Percentiles rank a stretch among this genome's conserved stretches.
Conservation (phyloP, 2,797 vertebrate genomes). For the Perodicticus potto region DNA sequence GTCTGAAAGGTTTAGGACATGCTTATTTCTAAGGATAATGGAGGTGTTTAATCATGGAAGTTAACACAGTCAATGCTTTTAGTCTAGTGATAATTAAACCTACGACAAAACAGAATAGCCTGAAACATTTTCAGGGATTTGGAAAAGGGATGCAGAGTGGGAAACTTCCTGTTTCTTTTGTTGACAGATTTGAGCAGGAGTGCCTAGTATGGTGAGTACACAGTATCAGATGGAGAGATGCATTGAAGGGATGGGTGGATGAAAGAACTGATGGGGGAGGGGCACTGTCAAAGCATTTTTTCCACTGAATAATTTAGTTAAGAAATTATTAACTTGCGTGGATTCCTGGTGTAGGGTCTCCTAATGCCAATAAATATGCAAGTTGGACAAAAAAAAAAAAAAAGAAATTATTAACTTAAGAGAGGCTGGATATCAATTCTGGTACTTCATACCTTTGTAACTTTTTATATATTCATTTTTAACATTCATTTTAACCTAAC, state of each 20-base stretch:
- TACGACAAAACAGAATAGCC: slow-evolving; percentile 42
- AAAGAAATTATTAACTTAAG: neutral
- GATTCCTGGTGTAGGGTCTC: too few relatives aligned
- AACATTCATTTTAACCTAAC: slow-evolving; percentile 54
- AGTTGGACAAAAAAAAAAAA: too few relatives aligned
- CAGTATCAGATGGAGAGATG: slow-evolving; percentile 13
- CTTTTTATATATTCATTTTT: slow-evolving; percentile 46
- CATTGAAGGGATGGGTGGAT: neutral
- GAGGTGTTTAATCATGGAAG: neutral
- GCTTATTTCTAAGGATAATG: slow-evolving; percentile 42
- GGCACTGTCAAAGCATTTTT: neutral
- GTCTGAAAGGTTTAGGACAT: neutral
- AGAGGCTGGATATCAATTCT: slow-evolving; percentile 12
- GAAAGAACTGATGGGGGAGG: neutral
- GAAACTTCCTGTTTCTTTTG: slow-evolving; percentile 64
- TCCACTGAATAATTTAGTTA: slow-evolving; percentile 52
- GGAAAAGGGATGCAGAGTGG: slow-evolving; percentile 22
- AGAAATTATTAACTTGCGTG: neutral
- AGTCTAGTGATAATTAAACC: slow-evolving; percentile 34
- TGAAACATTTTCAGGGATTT: slow-evolving; percentile 44
- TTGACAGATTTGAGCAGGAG: slow-evolving; percentile 25
- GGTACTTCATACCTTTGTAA: slow-evolving; percentile 28
- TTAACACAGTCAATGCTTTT: slow-evolving; percentile 28
- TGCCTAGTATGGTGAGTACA: slow-evolving; percentile 15
- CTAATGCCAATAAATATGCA: too few relatives aligned